phyloP scores from a whole-genome alignment of 2,888 invertebrate species.

The Ligdia adustata region DNA sequence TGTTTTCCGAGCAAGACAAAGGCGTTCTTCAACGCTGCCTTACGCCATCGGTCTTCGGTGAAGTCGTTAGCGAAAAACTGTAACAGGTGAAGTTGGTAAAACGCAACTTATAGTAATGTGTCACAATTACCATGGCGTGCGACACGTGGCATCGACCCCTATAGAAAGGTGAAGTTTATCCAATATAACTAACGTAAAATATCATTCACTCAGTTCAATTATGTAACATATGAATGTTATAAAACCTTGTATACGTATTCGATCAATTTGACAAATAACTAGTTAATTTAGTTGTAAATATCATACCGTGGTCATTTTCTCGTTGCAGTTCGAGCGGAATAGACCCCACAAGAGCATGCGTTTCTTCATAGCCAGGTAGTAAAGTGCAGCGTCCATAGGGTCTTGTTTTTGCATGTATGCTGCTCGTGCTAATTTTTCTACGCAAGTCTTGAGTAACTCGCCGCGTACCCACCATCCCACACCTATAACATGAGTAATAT shows the following conservation, averaged over 20 bases:
- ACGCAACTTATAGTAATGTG: no score
- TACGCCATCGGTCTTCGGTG: slow-evolving; percentile 96
- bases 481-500: no score
- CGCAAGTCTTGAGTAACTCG: slow-evolving; percentile 90
- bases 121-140: no score
- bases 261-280: not conserved
- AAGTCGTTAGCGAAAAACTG: slow-evolving; percentile 98
- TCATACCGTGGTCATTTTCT: slow-evolving; percentile 92
- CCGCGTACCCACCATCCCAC: slow-evolving; percentile 99
- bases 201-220: no score
- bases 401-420: slow-evolving; percentile 96
- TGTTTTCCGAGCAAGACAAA: slow-evolving; percentile 98
- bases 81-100: no score
- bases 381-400: slow-evolving; percentile 98
- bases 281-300: no score
- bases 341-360: slow-evolving; percentile 98
- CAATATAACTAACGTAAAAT: no score
- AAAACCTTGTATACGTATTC: no score
- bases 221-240: no score
- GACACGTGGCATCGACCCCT: no score
- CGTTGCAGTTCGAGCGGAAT: slow-evolving; percentile 94
- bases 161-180: no score
- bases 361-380: slow-evolving; percentile 99
- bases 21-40: slow-evolving; percentile 98
- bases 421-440: slow-evolving; percentile 97